Evolutionary conservation across 37 sponge, comb jelly and placozoan species (phyloP), one percentile per base, ranked within the genome.

Genomic region (Halisarca cf. caerulea): DNA sequence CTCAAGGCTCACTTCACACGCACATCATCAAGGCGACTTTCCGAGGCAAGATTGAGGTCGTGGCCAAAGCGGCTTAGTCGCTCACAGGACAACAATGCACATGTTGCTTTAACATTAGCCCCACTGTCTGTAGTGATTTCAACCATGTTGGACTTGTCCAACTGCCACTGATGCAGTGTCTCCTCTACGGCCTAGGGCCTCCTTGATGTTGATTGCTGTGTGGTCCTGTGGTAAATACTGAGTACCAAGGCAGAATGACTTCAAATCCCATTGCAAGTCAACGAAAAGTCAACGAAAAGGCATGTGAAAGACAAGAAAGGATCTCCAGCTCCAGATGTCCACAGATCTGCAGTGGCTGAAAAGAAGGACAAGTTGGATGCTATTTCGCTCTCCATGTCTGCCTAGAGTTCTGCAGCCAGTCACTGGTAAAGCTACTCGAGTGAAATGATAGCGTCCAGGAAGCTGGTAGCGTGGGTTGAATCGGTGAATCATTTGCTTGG

Each of bases 151-250:
- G n/a, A n/a, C n/a, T n/a, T n/a, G n/a, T n/a, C n/a, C n/a, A n/a
- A n/a, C n/a, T n/a, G n/a, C n/a, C n/a, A n/a, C n/a, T n/a, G n/a
- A n/a, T n/a, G n/a, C n/a, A n/a, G n/a, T n/a, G n/a, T n/a, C n/a
- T n/a, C n/a, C n/a, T n/a, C n/a, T n/a, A n/a, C n/a, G n/a, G n/a
- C 7, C 9, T 2, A 75, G 40, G 9, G 59, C 45, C 59, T 84
- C 85, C 18, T 55, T 33, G 2, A 84, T 72, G 39, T 43, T 84
- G 35, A 2, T 39, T 53, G 73, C 85, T 28, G 85, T 84, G 60
- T 84, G 85, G 39, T 84, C 85, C 36, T 84, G 77, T 73, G 77
- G 85, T 24, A 84, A 58, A 40, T 45, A 83, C 8, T 66, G 54
- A 0, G 83, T 83, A 2, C 55, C 33, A 0, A 83, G 72, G 72